phyloP scores from a whole-genome alignment of 2,888 invertebrate genomes.

The Parnassius apollo region DNA sequence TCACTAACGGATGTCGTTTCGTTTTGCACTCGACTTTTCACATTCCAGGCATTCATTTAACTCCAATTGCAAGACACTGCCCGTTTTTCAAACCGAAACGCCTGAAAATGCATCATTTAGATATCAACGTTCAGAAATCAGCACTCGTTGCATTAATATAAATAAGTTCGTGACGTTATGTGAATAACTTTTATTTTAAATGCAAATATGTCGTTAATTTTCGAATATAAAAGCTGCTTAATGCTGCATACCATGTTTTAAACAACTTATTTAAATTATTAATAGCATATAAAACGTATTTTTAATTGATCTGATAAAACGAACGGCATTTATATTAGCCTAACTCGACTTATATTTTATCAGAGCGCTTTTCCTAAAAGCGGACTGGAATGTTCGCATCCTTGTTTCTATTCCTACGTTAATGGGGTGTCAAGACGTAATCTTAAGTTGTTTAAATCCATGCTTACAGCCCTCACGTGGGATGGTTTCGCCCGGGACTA shows the following conservation, averaged over 20 bases:
- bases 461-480: slow-evolving; percentile 60
- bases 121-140: slow-evolving; percentile 22
- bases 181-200: slow-evolving; percentile 14
- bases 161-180: slow-evolving; percentile 17
- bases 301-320: slow-evolving; percentile 35
- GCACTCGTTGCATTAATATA: slow-evolving; percentile 16
- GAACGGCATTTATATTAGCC: slow-evolving; percentile 25
- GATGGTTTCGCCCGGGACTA: slow-evolving; percentile 55
- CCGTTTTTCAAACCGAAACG: slow-evolving; percentile 12
- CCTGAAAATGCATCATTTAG: slow-evolving; percentile 11
- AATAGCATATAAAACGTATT: slow-evolving; percentile 33
- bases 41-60: slow-evolving; percentile 1
- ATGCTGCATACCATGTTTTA: slow-evolving; percentile 21
- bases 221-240: slow-evolving; percentile 9
- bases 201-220: slow-evolving; percentile 26
- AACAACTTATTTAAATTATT: slow-evolving; percentile 39
- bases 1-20: slow-evolving; percentile 10
- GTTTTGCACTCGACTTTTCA: not conserved
- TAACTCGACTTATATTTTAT: slow-evolving; percentile 24
- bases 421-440: slow-evolving; percentile 63
- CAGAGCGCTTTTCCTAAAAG: slow-evolving; percentile 28
- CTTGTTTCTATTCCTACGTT: slow-evolving; percentile 50
- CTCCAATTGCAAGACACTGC: slow-evolving; percentile 11
- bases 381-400: slow-evolving; percentile 39
- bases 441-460: slow-evolving; percentile 52